Conservation (phyloP, 2,888 invertebrate species). For the Epiblema foenella region DNA sequence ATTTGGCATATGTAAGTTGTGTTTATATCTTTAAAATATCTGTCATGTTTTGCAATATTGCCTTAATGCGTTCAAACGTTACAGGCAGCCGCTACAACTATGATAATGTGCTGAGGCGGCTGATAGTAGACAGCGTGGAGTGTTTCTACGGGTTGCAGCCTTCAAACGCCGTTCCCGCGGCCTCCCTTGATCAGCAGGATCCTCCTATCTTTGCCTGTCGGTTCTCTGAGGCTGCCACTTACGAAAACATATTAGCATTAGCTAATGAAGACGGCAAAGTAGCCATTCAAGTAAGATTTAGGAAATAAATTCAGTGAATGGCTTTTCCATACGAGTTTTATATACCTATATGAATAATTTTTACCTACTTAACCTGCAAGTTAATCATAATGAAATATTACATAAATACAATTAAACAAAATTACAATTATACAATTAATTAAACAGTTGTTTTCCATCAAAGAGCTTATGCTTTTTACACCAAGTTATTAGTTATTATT, state of each 20-base stretch:
- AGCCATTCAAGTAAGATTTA: slow-evolving; percentile 83
- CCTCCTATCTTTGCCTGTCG: slow-evolving; percentile 93
- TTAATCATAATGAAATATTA: no score
- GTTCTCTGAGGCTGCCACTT: slow-evolving; percentile 88
- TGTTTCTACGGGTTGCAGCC: slow-evolving; percentile 87
- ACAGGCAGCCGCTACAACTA: slow-evolving; percentile 85
- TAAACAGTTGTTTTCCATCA: no score
- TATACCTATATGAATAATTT: no score
- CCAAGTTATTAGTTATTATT: no score
- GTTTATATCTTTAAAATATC: neutral
- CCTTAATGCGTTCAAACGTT: slow-evolving; percentile 51
- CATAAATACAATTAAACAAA: no score
- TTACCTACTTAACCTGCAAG: no score
- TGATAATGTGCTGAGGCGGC: slow-evolving; percentile 86
- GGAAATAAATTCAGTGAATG: neutral
- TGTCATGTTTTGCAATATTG: slow-evolving; percentile 14
- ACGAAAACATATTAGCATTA: slow-evolving; percentile 90
- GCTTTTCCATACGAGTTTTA: no score
- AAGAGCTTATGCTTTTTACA: no score
- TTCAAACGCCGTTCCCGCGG: slow-evolving; percentile 70
- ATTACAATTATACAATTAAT: no score
- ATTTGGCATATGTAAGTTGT: slow-evolving; percentile 84
- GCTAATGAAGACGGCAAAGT: slow-evolving; percentile 94
- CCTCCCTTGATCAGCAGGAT: slow-evolving; percentile 85
- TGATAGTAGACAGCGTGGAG: slow-evolving; percentile 86